Base-by-base conservation (phyloP, 2,113 vertebrate genomes). In the Notothenia rossii region DNA sequence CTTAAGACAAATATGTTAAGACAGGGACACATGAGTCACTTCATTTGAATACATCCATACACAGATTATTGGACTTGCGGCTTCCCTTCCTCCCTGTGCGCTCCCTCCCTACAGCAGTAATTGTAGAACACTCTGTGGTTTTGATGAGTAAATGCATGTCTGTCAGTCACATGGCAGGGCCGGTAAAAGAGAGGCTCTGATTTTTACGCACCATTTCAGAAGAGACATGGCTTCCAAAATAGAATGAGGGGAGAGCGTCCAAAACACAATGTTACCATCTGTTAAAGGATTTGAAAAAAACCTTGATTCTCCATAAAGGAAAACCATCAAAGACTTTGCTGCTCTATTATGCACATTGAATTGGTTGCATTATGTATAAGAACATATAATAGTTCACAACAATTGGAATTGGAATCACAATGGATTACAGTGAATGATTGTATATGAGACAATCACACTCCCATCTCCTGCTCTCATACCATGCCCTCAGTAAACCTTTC, bases 151-250 rank as follows among this genome's bases (percentile, higher is more conserved):
- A 79, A 62, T 70, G 29, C 56, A 53, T 22, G 33, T 55, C n/a
- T 60, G 45, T 72, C 33, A 48, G 72, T 77, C 29, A 54, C 48
- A 15, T 0, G 49, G 71, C 60, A 53, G 11, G 25, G 50, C 33
- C 5, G 5, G 29, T 60, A 55, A 45, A 77, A 77, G 45, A 46
- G 74, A 74, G 83, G 69, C 51, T 74, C 79, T 6, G 6, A 33
- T 48, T 86, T 29, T 75, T 33, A 79, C 15, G 54, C 65, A 25
- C 29, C n/a, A 79, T 82, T 82, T 86, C 59, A 66, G 22, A 82
- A 62, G 77, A 80, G 72, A 48, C 66, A 70, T 64, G 51, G 12
- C 49, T 75, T 55, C 22, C 48, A 66, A 75, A 78, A 82, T 77
- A 86, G 75, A 86, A 75, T 11, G 2, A 40, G 7, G 36, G 36